Evolutionary conservation across 2,113 vertebrate species (phyloP).

Genomic region (Saguinus imperator): DNA sequence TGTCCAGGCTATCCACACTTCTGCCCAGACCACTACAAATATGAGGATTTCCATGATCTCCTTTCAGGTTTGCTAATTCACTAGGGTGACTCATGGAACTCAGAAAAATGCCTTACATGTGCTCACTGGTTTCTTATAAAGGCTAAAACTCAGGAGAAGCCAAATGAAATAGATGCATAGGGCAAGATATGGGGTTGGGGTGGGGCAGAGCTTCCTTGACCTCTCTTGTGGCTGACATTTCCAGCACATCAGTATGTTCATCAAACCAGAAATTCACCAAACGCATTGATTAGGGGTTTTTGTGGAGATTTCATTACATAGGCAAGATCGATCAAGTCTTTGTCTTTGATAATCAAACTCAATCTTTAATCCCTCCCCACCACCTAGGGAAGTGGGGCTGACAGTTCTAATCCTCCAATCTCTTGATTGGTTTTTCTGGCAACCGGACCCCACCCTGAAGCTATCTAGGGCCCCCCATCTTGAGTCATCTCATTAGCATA

Average conservation of each 20-base stretch:
- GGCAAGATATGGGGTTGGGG: neutral
- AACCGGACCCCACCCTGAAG: neutral
- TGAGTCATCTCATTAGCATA: neutral
- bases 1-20: neutral
- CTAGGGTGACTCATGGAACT: conserved; percentile 1
- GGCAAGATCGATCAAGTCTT: neutral
- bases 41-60: neutral
- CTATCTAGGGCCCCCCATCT: neutral
- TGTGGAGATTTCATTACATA: neutral
- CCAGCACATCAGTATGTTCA: neutral
- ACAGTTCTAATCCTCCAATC: neutral
- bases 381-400: neutral
- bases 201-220: fast-evolving
- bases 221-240: neutral
- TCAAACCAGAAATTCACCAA: neutral
- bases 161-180: neutral
- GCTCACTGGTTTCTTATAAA: neutral
- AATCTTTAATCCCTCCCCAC: neutral
- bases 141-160: neutral
- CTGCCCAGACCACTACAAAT: neutral
- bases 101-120: neutral
- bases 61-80: neutral
- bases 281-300: neutral
- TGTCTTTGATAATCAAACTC: neutral
- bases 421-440: neutral